Base-by-base conservation (phyloP, 2,888 invertebrate species). In the Tetragonula carbonaria region DNA sequence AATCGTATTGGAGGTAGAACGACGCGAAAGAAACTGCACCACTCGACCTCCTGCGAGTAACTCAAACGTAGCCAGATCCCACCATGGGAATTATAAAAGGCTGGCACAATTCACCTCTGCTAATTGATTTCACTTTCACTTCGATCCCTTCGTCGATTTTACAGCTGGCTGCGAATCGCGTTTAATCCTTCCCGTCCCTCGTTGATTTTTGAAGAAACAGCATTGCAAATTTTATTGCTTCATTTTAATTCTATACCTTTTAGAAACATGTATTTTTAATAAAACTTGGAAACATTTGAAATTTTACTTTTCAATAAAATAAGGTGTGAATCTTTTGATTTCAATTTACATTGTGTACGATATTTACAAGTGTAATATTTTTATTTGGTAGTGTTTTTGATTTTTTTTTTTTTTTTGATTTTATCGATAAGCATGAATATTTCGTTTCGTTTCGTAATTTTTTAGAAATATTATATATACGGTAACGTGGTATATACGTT, bases 61-160 rank as follows among this genome's bases (percentile, higher is more conserved):
- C 72, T 85, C 82, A 88, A 90, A 88, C 82, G 84, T 85, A 62
- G 57, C 62, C 65, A 83, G 65, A 86, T 90, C 91, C 91, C 90
- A 91, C 90, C 87, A 84, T 85, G 72, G 72, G 70, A 73, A 80
- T 83, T 72, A 75, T 82, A 85, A 85, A 87, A 84, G 81, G 76
- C 81, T 62, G 65, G 79, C 81, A 82, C 86, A 86, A 88, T 84
- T 86, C 85, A 81, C 90, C 87, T 92, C 91, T 90, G 88, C 89
- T 91, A 92, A 93, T 92, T 91, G 87, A 28, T 28, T 28, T 91
- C 87, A 93, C 93, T 93, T 93, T 93, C 93, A 93, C 94, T 91
- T 78, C 89, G 74, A 81, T 78, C 78, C 80, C 82, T 88, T 80
- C 80, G 67, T 86, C 75, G 65, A 85, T 72, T 74, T 73, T 83